Conservation (phyloP, 1,140 invertebrate genomes). For the Augochlora pura region DNA sequence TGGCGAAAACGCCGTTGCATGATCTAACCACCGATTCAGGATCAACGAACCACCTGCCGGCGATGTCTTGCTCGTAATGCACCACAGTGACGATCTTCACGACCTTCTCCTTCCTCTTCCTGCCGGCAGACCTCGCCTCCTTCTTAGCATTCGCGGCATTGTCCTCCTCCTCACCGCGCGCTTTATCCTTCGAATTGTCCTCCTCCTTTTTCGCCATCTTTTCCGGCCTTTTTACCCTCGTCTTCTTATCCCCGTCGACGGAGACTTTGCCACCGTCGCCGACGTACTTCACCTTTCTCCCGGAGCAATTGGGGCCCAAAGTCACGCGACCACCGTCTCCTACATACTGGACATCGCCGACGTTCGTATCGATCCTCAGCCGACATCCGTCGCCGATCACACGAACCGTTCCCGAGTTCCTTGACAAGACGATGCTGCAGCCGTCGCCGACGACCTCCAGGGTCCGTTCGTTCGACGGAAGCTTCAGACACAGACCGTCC, state of each 20-base stretch:
- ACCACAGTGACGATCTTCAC: slow-evolving; percentile 40
- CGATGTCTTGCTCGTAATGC: slow-evolving; percentile 10
- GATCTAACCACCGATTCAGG: slow-evolving; percentile 14
- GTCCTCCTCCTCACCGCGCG: slow-evolving; percentile 14
- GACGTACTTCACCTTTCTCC: slow-evolving; percentile 60
- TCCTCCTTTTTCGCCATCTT: not conserved
- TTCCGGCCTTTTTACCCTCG: not conserved
- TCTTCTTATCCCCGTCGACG: not conserved
- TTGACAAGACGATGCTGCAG: slow-evolving; percentile 61
- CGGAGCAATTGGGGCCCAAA: slow-evolving; percentile 59
- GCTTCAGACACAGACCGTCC: slow-evolving; percentile 63
- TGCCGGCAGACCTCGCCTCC: not conserved
- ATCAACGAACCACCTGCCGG: slow-evolving; percentile 20
- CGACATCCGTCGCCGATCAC: slow-evolving; percentile 71
- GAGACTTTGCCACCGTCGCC: slow-evolving; percentile 67
- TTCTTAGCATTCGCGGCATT: not conserved
- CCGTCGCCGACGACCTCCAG: slow-evolving; percentile 69
- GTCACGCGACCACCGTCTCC: slow-evolving; percentile 71
- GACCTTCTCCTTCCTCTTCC: not conserved
- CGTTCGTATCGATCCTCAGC: slow-evolving; percentile 62
- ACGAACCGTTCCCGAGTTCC: slow-evolving; percentile 65
- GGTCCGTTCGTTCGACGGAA: slow-evolving; percentile 57
- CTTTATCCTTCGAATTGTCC: not conserved
- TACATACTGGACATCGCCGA: slow-evolving; percentile 68
- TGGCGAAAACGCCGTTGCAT: not conserved